phyloP scores from a whole-genome alignment of 2,888 invertebrate genomes.

The Habroteleia sp. region DNA sequence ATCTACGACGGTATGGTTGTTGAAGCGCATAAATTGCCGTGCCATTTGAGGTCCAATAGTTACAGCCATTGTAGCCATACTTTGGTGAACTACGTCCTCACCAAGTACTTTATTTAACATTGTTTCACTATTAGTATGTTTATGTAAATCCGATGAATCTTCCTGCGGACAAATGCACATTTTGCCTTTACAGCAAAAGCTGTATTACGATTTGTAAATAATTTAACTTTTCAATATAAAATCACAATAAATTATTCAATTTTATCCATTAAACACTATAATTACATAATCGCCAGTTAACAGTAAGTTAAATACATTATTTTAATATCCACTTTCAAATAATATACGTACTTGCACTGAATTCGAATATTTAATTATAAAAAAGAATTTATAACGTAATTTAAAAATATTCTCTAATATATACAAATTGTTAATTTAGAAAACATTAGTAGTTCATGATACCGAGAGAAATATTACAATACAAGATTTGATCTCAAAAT shows the following conservation, averaged over 20 bases:
- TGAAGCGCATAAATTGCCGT: slow-evolving; percentile 73
- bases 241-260: not conserved
- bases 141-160: slow-evolving; percentile 34
- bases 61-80: slow-evolving; percentile 48
- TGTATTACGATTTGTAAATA: too few species aligned
- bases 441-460: slow-evolving; percentile 64
- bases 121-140: slow-evolving; percentile 16
- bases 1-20: slow-evolving; percentile 91
- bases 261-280: too few species aligned
- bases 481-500: slow-evolving; percentile 35
- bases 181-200: too few species aligned
- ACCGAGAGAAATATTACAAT: slow-evolving; percentile 43
- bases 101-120: slow-evolving; percentile 3
- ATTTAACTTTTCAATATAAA: not conserved
- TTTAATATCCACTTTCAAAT: slow-evolving; percentile 3
- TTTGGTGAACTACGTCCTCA: slow-evolving; percentile 24
- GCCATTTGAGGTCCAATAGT: slow-evolving; percentile 72
- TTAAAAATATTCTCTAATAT: slow-evolving; percentile 23
- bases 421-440: too few species aligned
- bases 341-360: slow-evolving; percentile 32
- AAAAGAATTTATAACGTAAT: not conserved
- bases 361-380: slow-evolving; percentile 9
- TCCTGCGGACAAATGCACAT: slow-evolving; percentile 65
- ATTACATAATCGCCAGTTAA: too few species aligned
- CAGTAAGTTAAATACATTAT: slow-evolving; percentile 16